These are phyloP conservation scores for Macaca mulatta DNA, from an alignment of 2,113 vertebrate genomes.

Conservation along the genomic window DNA sequence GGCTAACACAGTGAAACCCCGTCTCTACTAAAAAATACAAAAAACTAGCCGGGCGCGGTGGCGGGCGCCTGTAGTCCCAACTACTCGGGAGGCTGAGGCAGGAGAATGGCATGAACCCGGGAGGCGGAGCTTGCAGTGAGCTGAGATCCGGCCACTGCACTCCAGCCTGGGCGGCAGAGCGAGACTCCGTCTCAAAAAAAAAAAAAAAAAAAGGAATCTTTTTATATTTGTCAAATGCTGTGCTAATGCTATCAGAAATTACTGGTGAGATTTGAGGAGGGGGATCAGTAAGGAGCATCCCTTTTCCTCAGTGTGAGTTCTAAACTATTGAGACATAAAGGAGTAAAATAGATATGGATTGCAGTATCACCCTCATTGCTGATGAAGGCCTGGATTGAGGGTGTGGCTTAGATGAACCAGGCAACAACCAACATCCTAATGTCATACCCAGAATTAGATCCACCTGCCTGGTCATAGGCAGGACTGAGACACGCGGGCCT, in stretches of 20 bases:
- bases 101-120: too few species aligned
- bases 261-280: neutral
- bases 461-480: neutral
- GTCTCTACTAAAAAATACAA: too few species aligned
- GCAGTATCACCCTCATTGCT: neutral
- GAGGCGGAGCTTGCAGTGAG: too few species aligned
- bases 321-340: neutral
- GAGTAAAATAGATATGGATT: neutral
- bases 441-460: neutral
- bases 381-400: neutral
- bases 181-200: neutral
- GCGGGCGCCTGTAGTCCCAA: too few species aligned
- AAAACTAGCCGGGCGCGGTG: too few species aligned
- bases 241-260: neutral
- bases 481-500: too few species aligned
- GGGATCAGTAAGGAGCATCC: neutral
- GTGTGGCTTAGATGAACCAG: neutral
- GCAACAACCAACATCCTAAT: neutral
- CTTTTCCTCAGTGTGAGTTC: neutral
- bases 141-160: too few species aligned
- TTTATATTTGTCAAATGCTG: neutral
- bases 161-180: too few species aligned
- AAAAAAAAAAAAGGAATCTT: neutral
- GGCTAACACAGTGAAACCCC: too few species aligned
- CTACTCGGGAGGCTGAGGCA: too few species aligned